Conservation (phyloP, 2,797 vertebrate genomes). For the Rhincodon typus region DNA sequence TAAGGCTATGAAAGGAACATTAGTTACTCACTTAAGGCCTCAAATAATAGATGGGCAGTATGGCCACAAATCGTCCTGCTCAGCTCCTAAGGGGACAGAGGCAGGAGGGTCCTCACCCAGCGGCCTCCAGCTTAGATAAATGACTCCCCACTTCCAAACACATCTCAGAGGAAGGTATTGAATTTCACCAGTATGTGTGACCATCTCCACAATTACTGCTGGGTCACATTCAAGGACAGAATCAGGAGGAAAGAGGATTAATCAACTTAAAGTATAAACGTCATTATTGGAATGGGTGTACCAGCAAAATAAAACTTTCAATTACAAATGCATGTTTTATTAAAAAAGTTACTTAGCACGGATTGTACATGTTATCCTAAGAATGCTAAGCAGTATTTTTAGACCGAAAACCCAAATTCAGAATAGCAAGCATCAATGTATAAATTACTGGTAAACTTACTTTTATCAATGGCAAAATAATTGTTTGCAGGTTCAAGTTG, state of each 20-base stretch:
- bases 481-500: slow-evolving; percentile 42
- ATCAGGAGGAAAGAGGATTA: not conserved
- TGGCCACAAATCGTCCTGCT: too few species aligned
- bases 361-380: not conserved
- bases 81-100: too few species aligned
- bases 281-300: not conserved
- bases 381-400: not conserved
- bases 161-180: too few species aligned
- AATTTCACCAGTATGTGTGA: not conserved
- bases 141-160: too few species aligned
- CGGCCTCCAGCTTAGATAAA: too few species aligned
- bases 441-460: slow-evolving; percentile 37
- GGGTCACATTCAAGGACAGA: not conserved
- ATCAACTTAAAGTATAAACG: not conserved
- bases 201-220: not conserved
- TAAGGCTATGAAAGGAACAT: too few species aligned
- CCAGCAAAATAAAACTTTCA: not conserved
- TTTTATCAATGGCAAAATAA: slow-evolving; percentile 48
- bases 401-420: not conserved
- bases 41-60: too few species aligned
- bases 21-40: too few species aligned
- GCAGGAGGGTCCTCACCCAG: too few species aligned
- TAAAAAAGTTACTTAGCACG: not conserved
- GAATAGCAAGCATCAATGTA: not conserved
- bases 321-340: not conserved